Percentiles rank a stretch among this genome's conserved stretches.
Evolutionary conservation across 2,113 vertebrate genomes (phyloP).

Genomic region (Theristicus caerulescens): DNA sequence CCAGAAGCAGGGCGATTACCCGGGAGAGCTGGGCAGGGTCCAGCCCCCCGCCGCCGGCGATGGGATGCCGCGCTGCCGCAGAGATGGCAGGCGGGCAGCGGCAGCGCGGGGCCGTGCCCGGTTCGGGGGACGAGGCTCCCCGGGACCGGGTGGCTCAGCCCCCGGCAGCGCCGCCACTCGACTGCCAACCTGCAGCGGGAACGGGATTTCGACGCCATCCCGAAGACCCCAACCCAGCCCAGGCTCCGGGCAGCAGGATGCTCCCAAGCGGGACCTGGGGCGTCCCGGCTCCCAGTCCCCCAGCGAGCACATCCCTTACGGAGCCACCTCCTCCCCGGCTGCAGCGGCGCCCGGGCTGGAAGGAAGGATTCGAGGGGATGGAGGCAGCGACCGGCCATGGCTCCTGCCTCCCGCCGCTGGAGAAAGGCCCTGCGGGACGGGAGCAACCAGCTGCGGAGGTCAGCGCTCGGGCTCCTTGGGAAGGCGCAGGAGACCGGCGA

Average conservation of each 20-base stretch:
- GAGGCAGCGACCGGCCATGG: neutral
- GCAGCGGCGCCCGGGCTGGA: neutral
- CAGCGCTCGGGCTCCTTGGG: neutral
- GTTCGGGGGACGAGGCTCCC: neutral
- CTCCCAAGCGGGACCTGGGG: neutral
- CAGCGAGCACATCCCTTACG: fast-evolving
- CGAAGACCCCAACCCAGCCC: neutral
- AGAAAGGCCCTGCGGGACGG: neutral
- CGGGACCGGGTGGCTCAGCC: neutral
- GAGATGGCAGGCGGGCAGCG: too few relatives aligned
- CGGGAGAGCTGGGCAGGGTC: neutral
- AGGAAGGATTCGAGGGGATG: neutral
- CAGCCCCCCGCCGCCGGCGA: neutral
- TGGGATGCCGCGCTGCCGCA: neutral
- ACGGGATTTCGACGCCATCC: fast-evolving
- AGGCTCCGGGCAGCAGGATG: neutral
- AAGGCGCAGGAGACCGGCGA: fast-evolving
- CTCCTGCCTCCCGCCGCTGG: fast-evolving
- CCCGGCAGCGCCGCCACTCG: fast-evolving
- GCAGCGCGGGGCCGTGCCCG: neutral
- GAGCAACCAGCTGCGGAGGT: neutral
- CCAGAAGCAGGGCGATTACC: neutral
- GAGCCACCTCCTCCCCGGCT: neutral
- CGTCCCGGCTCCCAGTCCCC: fast-evolving
- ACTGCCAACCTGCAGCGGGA: fast-evolving